These are phyloP conservation scores for Apteryx owenii DNA, from an alignment of 2,113 vertebrate genomes.

Conservation along the genomic window DNA sequence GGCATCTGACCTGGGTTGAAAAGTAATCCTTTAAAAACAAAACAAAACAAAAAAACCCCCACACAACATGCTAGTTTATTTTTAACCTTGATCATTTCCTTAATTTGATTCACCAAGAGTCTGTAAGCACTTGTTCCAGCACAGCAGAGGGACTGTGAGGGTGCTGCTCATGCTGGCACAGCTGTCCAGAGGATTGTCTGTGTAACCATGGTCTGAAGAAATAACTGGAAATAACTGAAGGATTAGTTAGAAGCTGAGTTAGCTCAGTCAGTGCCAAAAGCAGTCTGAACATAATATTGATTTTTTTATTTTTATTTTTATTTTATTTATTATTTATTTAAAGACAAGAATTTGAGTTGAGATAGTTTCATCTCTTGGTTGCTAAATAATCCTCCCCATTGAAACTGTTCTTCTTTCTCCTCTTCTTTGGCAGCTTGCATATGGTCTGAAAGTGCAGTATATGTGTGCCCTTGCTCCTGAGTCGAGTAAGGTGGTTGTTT, in stretches of 20 bases:
- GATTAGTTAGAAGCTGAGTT: background rate
- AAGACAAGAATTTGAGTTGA: background rate
- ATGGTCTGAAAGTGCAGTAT: background rate
- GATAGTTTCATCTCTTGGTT: background rate
- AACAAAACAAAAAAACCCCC: background rate
- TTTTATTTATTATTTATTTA: background rate
- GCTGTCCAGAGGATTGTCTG: background rate
- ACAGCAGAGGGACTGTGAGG: background rate
- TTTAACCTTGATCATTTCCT: conserved; percentile 1
- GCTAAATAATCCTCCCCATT: too few relatives aligned
- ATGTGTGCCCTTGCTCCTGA: background rate
- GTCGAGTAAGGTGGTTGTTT: background rate
- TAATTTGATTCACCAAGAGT: background rate
- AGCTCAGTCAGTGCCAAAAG: background rate
- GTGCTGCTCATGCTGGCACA: background rate
- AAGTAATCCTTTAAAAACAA: conserved; percentile 27
- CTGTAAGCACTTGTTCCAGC: background rate
- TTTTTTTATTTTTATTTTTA: too few relatives aligned
- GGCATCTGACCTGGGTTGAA: conserved; percentile 33
- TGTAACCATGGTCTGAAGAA: conserved; percentile 2
- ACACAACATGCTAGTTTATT: conserved; percentile 41
- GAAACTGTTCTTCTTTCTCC: background rate
- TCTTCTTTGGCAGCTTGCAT: background rate
- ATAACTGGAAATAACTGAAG: background rate
- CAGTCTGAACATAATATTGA: background rate